These are phyloP conservation scores for Ostrea denselamellosa DNA, from an alignment of 1,140 invertebrate species.

Conservation along the genomic window DNA sequence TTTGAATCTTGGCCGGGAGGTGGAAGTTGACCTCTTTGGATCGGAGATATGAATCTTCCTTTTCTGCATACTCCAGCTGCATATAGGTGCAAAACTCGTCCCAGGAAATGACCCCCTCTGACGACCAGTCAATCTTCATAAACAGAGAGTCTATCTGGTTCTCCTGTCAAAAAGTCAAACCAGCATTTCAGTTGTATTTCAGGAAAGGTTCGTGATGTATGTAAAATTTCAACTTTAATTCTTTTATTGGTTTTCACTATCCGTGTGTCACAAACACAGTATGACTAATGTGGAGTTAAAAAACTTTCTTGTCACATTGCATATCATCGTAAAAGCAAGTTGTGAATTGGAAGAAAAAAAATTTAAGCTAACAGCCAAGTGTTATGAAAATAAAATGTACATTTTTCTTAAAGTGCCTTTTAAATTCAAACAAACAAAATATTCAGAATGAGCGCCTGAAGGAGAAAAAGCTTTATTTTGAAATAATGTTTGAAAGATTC, in stretches of 20 bases:
- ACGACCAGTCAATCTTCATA: constrained; percentile 79
- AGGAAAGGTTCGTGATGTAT: no score
- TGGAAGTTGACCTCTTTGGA: constrained; percentile 76
- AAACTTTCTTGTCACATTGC: no score
- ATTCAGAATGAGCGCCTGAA: not conserved
- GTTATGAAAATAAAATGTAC: no score
- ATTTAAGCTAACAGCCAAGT: no score
- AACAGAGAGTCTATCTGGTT: constrained; percentile 77
- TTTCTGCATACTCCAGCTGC: constrained; percentile 78
- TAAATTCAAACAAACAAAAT: not conserved
- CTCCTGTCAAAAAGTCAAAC: constrained; percentile 63
- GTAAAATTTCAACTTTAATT: no score
- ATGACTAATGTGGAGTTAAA: no score
- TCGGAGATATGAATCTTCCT: constrained; percentile 77
- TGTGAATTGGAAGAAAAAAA: no score
- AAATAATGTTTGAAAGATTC: not conserved
- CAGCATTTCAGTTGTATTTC: no score
- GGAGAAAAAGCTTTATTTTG: not conserved
- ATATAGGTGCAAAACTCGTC: constrained; percentile 80
- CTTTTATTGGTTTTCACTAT: no score
- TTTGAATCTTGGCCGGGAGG: constrained; percentile 76
- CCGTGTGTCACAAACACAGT: no score
- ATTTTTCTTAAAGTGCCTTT: not conserved
- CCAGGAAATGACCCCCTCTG: constrained; percentile 77
- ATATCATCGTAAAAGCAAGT: no score